Evolutionary conservation across 2,113 vertebrate genomes (phyloP).

Genomic region (Rallus limicola): DNA sequence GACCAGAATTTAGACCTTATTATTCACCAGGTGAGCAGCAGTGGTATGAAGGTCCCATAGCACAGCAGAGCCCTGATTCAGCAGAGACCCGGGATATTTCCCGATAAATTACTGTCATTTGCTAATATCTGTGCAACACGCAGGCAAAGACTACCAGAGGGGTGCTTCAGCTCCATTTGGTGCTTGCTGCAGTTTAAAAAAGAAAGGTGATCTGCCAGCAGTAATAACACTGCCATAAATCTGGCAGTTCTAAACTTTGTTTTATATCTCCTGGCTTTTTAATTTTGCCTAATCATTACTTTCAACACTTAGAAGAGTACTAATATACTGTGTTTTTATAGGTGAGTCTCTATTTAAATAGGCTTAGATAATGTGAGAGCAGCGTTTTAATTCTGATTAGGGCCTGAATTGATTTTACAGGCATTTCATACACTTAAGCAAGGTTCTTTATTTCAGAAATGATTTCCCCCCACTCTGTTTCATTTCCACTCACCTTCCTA

Average conservation of each 20-base stretch:
- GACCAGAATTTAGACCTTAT: neutral
- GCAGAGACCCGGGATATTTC: neutral
- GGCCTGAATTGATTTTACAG: neutral
- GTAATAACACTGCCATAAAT: slow-evolving; percentile 40
- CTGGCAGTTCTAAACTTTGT: neutral
- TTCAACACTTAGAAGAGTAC: neutral
- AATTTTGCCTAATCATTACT: neutral
- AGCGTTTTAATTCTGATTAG: neutral
- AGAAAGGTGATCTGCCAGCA: slow-evolving; percentile 34
- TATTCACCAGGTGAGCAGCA: neutral
- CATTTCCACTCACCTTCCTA: neutral
- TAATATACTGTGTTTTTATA: neutral
- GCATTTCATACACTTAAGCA: neutral
- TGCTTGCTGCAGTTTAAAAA: neutral
- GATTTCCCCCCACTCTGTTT: neutral
- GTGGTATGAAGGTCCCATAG: neutral
- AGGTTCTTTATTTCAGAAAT: neutral
- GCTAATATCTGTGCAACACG: neutral
- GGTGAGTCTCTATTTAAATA: neutral
- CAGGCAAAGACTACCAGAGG: neutral
- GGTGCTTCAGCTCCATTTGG: slow-evolving; percentile 1
- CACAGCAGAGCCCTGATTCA: neutral
- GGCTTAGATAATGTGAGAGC: neutral
- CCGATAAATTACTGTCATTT: slow-evolving; percentile 33
- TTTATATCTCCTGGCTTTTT: neutral